These are phyloP conservation scores for Pimephales promelas DNA, from an alignment of 2,113 vertebrate genomes.

Conservation along the genomic window DNA sequence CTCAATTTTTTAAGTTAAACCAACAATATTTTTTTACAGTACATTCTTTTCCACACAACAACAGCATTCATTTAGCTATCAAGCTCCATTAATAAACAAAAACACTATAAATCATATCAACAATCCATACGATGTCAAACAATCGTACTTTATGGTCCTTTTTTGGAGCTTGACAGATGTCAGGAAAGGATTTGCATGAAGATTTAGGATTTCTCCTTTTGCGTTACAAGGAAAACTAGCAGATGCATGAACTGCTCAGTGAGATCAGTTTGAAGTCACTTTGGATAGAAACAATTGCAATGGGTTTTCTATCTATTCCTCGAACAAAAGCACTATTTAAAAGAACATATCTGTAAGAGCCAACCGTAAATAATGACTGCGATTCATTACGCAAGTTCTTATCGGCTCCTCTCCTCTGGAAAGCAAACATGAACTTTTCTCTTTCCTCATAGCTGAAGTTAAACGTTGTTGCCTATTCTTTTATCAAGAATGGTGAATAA, in stretches of 20 bases:
- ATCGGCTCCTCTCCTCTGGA: constrained; percentile 43
- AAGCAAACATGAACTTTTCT: constrained; percentile 35
- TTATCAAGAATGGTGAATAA: background rate
- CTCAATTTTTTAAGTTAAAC: too few relatives aligned
- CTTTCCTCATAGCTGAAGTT: constrained; percentile 23
- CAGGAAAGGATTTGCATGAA: background rate
- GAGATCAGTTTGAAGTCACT: too few relatives aligned
- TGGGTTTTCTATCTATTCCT: background rate
- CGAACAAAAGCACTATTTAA: constrained; percentile 3
- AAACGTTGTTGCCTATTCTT: background rate
- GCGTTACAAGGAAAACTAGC: background rate
- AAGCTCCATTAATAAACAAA: background rate
- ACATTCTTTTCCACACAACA: background rate
- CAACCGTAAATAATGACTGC: background rate
- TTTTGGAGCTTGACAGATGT: background rate
- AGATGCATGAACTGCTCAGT: too few relatives aligned
- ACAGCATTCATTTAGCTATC: background rate
- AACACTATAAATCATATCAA: background rate
- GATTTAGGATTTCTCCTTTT: background rate
- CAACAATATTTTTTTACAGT: too few relatives aligned
- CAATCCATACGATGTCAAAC: background rate
- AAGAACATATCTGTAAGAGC: background rate
- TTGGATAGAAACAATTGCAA: background rate
- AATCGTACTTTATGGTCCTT: background rate
- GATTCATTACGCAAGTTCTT: constrained; percentile 46